These are phyloP conservation scores for Drosophila imparisetae DNA, from an alignment of 2,888 invertebrate species.

Conservation along the genomic window DNA sequence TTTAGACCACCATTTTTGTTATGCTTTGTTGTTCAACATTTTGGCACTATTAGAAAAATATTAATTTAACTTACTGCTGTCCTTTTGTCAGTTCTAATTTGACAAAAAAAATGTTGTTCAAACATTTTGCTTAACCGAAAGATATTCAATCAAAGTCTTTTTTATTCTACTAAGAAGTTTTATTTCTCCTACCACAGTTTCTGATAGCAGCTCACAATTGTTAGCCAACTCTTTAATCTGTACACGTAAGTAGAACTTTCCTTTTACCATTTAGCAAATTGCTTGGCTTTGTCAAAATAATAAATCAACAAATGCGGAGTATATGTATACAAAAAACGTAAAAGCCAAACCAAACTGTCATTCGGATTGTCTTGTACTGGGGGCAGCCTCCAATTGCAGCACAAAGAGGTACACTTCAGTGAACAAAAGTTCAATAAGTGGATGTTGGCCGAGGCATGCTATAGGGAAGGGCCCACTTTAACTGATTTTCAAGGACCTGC, in stretches of 20 bases:
- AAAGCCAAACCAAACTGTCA: conserved; percentile 53
- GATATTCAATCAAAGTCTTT: conserved; percentile 38
- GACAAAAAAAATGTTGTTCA: conserved; percentile 12
- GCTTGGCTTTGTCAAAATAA: conserved; percentile 79
- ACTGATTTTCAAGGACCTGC: conserved; percentile 50
- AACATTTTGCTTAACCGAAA: conserved; percentile 18
- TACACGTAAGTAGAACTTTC: conserved; percentile 39
- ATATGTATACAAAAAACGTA: conserved; percentile 27
- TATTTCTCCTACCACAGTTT: conserved; percentile 25
- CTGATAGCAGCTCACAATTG: conserved; percentile 48
- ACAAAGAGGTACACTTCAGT: conserved; percentile 75
- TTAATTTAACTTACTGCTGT: background rate
- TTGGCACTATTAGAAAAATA: background rate
- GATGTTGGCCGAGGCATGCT: conserved; percentile 35
- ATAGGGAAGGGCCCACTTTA: conserved; percentile 36
- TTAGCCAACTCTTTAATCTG: conserved; percentile 59
- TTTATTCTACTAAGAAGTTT: conserved; percentile 25
- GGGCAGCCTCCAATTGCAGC: conserved; percentile 62
- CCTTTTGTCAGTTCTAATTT: background rate
- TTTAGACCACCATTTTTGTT: background rate
- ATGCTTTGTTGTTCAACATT: background rate
- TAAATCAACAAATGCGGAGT: conserved; percentile 71
- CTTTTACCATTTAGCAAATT: conserved; percentile 73
- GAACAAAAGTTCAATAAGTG: conserved; percentile 79
- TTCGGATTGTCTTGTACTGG: conserved; percentile 32